A percentile compares a stretch with the other conserved stretches of the same genome.
These are phyloP conservation scores for Semnornis frantzii DNA, from an alignment of 2,113 vertebrate species.

Conservation along the genomic window DNA sequence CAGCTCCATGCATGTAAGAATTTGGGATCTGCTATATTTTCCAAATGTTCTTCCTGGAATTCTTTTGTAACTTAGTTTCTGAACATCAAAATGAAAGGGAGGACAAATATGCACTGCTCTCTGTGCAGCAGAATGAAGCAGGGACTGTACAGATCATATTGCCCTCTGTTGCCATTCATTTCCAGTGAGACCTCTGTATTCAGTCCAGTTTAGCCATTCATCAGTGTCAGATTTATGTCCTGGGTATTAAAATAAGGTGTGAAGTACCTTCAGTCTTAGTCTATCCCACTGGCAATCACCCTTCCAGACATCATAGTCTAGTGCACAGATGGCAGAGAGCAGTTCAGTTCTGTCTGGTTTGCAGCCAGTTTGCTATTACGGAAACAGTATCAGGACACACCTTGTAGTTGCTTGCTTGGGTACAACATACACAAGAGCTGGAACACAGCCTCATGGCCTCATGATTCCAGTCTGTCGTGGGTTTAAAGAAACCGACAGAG, in stretches of 20 bases:
- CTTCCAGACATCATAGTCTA: background rate
- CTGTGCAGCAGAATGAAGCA: background rate
- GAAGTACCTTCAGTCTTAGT: background rate
- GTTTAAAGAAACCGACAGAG: too few species aligned
- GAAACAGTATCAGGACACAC: background rate
- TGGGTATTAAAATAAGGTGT: background rate
- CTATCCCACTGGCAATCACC: background rate
- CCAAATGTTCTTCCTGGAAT: background rate
- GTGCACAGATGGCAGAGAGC: background rate
- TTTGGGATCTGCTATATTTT: background rate
- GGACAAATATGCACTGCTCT: background rate
- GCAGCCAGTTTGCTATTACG: background rate
- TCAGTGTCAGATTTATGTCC: background rate
- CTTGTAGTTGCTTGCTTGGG: background rate
- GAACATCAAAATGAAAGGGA: background rate
- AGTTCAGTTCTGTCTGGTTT: background rate
- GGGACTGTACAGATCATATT: background rate
- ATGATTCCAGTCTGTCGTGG: too few species aligned
- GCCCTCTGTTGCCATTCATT: background rate
- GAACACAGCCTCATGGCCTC: background rate
- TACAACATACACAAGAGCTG: background rate
- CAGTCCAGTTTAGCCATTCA: background rate
- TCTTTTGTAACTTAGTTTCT: background rate
- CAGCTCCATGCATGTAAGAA: background rate
- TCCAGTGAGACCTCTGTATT: background rate